Conservation (phyloP, 1,140 invertebrate species). For the Drosophila rhopaloa region DNA sequence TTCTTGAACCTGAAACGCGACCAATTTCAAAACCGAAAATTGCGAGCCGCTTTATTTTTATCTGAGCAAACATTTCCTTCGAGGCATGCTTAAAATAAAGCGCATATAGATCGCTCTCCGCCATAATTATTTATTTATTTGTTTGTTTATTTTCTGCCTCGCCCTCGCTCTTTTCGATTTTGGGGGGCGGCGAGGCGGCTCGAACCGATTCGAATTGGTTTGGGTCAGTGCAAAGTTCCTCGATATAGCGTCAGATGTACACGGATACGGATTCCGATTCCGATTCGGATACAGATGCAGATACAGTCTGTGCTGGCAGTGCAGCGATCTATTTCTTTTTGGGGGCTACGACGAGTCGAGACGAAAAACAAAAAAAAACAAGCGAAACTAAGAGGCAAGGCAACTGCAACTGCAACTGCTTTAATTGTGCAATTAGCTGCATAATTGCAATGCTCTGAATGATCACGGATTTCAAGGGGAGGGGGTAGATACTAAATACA, state of each 20-base stretch:
- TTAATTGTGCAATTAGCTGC: constrained; percentile 72
- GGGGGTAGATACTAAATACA: not conserved
- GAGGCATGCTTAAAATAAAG: constrained; percentile 29
- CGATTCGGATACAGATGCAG: constrained; percentile 16
- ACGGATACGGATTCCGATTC: constrained; percentile 6
- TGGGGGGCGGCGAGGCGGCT: constrained; percentile 19
- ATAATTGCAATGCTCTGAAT: constrained; percentile 52
- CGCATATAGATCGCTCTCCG: constrained; percentile 5
- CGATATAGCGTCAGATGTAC: constrained; percentile 4
- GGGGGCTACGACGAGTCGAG: not conserved
- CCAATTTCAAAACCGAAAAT: constrained; percentile 14
- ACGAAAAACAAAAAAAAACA: no score
- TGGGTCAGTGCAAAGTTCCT: constrained; percentile 35
- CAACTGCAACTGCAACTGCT: constrained; percentile 12
- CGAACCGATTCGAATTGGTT: constrained; percentile 58
- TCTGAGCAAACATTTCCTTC: constrained; percentile 30
- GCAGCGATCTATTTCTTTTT: not conserved
- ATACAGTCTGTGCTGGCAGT: constrained; percentile 16
- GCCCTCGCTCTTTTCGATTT: constrained; percentile 26
- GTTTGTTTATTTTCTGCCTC: constrained; percentile 27
- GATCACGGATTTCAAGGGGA: not conserved
- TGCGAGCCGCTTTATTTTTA: constrained; percentile 24
- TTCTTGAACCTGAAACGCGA: constrained; percentile 33
- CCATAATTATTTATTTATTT: constrained; percentile 45
- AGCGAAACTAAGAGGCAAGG: not conserved